Evolutionary conservation across 2,113 vertebrate genomes (phyloP).

Genomic region (Cepphus grylle): DNA sequence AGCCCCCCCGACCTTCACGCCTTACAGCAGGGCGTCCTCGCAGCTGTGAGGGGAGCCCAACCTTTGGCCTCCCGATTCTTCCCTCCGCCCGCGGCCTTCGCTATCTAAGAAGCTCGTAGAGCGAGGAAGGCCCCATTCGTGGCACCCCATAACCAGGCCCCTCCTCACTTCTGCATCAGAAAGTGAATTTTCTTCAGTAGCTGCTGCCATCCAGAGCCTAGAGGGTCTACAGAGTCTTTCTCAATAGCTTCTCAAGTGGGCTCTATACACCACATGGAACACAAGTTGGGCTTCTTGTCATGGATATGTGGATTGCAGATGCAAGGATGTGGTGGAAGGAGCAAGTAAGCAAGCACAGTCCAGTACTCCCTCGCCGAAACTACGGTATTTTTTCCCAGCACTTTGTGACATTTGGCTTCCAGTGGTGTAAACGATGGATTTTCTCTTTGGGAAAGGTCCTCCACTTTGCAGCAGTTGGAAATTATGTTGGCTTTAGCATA

Average conservation of each 20-base stretch:
- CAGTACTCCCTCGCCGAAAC: neutral
- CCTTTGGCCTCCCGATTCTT: neutral
- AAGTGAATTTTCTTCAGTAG: neutral
- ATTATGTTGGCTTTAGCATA: neutral
- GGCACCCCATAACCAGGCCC: neutral
- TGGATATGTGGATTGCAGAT: neutral
- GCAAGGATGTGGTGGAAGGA: neutral
- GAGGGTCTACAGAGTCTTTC: neutral
- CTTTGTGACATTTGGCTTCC: neutral
- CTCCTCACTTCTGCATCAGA: rapidly evolving
- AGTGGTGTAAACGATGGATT: neutral
- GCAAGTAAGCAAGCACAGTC: neutral
- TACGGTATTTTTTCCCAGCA: neutral
- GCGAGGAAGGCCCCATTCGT: rapidly evolving
- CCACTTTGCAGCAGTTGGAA: neutral
- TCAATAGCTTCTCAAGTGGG: neutral
- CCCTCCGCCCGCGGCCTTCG: rapidly evolving
- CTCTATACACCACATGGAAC: rapidly evolving
- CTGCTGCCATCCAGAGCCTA: neutral
- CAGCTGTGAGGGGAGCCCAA: no score
- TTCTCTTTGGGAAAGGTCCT: neutral
- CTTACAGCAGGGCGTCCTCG: rapidly evolving
- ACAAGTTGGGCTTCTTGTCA: no score
- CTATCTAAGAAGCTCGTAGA: neutral
- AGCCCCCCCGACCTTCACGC: neutral